Evolutionary conservation across 1,140 invertebrate genomes (phyloP), one percentile per base, ranked within the genome.

Genomic region (Drosophila kohkoa): DNA sequence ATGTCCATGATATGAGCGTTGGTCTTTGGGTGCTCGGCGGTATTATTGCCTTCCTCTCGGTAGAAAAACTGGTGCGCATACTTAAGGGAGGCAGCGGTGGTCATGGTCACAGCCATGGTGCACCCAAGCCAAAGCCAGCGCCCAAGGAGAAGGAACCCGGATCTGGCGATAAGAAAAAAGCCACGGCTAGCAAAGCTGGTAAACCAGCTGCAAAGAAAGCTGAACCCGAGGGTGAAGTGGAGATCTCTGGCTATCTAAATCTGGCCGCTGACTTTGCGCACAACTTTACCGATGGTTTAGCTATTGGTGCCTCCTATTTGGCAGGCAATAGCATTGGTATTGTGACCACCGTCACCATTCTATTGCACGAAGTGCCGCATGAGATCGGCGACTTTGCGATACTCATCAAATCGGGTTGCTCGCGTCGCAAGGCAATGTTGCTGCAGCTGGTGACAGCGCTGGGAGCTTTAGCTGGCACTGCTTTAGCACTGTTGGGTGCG

Each of bases 381-480:
- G 99, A 99, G 93, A 96, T 99, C 52, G 98, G 98, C 0, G 98
- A 99, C 92, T 99, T 99, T 93, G 98, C 98, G 2, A 99, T 99
- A 82, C 93, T 99, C 8, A 94, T 99, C n/a, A 96, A 95, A 85
- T 97, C 96, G 41, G 97, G 98, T 0, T 99, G 99, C 93, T 96
- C 96, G 25, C 93, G 96, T 68, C 98, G 97, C 95, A 96, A 98
- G 79, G 98, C 98, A 10, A 98, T 98, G 25, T 96, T 96, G 92
- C 97, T 97, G 28, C 98, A 99, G 94, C 75, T 99, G 38, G 93
- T 97, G 0, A 99, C 99, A 59, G 99, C 99, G 5, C 79, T 99
- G 69, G 99, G 99, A 65, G 99, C 99, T 43, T 90, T 99, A 63
- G 95, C 96, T 69, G 98, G 98, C 52, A 99, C 98, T 28, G 93